Percentiles rank a stretch among this genome's conserved stretches.
Conservation (phyloP, 2,888 invertebrate species). For the Ypsolopha scabrella region DNA sequence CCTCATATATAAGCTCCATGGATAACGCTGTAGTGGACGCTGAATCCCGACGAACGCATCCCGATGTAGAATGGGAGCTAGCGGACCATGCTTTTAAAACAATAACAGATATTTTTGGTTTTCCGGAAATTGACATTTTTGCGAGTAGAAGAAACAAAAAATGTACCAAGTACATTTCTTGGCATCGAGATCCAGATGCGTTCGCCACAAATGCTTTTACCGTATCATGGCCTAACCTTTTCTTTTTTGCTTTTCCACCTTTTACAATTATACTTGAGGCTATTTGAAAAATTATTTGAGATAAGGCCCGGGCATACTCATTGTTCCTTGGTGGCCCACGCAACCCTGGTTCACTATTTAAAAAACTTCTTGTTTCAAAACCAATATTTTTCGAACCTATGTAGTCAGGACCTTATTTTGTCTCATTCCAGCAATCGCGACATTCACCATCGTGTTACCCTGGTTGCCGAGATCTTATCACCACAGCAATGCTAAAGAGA, state of each 20-base stretch:
- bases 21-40: slow-evolving; percentile 3
- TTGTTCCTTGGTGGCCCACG: slow-evolving; percentile 14
- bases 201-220: slow-evolving; percentile 15
- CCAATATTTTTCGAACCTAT: slow-evolving; percentile 4
- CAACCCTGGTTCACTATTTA: slow-evolving; percentile 16
- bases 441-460: slow-evolving; percentile 9
- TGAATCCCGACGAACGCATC: slow-evolving; percentile 1
- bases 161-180: slow-evolving; percentile 12
- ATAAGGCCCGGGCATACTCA: slow-evolving; percentile 14
- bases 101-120: slow-evolving; percentile 3
- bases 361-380: slow-evolving; percentile 6
- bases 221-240: slow-evolving; percentile 9
- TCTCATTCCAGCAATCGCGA: slow-evolving; percentile 7
- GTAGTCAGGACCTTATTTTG: slow-evolving; percentile 5
- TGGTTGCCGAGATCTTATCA: slow-evolving; percentile 12
- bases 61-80: slow-evolving; percentile 4
- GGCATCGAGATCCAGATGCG: slow-evolving; percentile 15
- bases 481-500: slow-evolving; percentile 7
- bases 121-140: slow-evolving; percentile 6
- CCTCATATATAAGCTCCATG: slow-evolving; percentile 5
- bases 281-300: slow-evolving; percentile 12
- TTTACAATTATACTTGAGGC: slow-evolving; percentile 9
- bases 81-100: not conserved
- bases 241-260: slow-evolving; percentile 16
- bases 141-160: slow-evolving; percentile 5